Evolutionary conservation across 2,797 vertebrate species (phyloP), one percentile per base, ranked within the genome.

Genomic region (Sparus aurata): DNA sequence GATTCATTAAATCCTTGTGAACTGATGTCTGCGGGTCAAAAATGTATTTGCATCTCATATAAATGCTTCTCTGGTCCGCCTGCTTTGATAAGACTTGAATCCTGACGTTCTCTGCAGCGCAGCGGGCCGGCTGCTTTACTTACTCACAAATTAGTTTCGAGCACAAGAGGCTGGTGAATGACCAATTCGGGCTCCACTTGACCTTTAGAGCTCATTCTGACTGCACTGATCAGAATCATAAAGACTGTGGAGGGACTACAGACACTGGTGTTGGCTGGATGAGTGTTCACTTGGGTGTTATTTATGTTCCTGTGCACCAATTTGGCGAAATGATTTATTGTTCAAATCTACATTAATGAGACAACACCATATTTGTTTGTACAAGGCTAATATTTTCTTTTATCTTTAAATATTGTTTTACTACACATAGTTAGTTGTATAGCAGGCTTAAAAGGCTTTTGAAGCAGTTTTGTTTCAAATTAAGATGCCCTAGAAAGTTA

Each of bases 121-220:
- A 63, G 65, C 66, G 58, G 52, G 55, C 59, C 23, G 73, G 30
- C 74, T 68, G 72, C 72, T 85, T 83, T 85, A 84, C 80, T 83
- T 63, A 61, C 71, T 87, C 60, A 85, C 69, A 82, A 79, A 89
- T 87, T n/a, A 89, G 77, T 73, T 89, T 80, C 76, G 73, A 85
- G 69, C 80, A 74, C 80, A 80, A 69, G 79, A 88, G 70, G 68
- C 59, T 71, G 69, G 16, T 71, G 78, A 87, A 80, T 47, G 70
- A 79, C 68, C n/a, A 67, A 75, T 60, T 71, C 50, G 25, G 25
- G 80, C 81, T 75, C 70, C 20, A 62, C 79, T 88, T 91, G 89
- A 93, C 86, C 89, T 91, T 91, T 86, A 71, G 65, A 86, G 83
- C 82, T 62, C 70, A 77, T 69, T 83, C 70, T 60, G 66, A 52